Percentiles rank a stretch among this genome's conserved stretches.
phyloP scores from a whole-genome alignment of 2,888 invertebrate genomes.

The Pristionchus mayeri region DNA sequence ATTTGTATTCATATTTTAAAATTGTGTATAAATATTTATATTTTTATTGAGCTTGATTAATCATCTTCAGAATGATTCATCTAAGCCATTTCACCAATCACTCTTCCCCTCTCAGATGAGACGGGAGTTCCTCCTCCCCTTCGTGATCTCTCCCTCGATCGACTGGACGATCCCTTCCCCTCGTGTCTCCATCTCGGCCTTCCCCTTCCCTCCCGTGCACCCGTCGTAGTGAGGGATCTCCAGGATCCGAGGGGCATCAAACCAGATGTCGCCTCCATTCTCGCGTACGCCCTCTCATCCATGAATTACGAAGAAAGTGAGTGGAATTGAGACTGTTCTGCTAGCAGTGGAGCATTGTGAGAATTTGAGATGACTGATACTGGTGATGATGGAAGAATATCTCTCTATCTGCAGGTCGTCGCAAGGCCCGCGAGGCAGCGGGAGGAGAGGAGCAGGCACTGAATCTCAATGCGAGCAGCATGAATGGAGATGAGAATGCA shows the following conservation, averaged over 20 bases:
- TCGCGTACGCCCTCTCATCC: constrained; percentile 87
- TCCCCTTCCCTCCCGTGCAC: constrained; percentile 58
- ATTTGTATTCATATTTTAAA: no score
- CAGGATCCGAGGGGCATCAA: constrained; percentile 62
- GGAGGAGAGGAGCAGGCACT: constrained; percentile 52
- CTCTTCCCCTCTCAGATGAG: constrained; percentile 11
- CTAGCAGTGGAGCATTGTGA: no score
- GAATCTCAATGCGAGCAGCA: constrained; percentile 52
- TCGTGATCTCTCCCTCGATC: constrained; percentile 48
- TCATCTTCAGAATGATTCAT: no score
- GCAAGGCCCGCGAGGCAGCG: constrained; percentile 46
- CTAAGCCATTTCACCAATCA: no score
- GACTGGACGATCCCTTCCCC: constrained; percentile 68
- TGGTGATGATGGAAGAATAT: no score
- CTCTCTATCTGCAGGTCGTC: no score
- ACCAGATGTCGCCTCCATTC: constrained; percentile 80
- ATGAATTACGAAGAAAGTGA: constrained; percentile 82
- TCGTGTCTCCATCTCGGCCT: constrained; percentile 63
- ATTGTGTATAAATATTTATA: no score
- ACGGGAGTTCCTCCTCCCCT: constrained; percentile 36
- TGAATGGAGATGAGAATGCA: constrained; percentile 81
- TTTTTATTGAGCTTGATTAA: no score
- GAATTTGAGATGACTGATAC: no score
- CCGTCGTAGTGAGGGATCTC: constrained; percentile 70
- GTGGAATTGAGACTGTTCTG: neutral